A percentile compares a stretch with the other conserved stretches of the same genome.
Conservation (phyloP, 2,113 vertebrate species). For the Centrocercus urophasianus region DNA sequence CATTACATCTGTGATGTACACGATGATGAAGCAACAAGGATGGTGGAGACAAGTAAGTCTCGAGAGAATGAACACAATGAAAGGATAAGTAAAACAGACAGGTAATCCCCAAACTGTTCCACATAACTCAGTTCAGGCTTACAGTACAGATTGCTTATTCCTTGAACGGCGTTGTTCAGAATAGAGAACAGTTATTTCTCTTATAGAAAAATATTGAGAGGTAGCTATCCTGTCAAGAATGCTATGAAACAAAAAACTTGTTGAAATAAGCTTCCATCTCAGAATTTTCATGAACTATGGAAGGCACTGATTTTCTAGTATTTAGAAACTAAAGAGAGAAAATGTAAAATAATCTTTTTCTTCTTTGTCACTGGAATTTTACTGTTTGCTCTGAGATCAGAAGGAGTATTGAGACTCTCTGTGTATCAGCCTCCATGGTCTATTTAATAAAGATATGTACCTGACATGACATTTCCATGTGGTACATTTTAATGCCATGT, state of each 20-base stretch:
- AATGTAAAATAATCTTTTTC: background rate
- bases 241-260: background rate
- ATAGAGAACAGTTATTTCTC: background rate
- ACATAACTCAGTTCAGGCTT: background rate
- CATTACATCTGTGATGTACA: background rate
- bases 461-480: background rate
- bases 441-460: background rate
- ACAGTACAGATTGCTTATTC: background rate
- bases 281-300: background rate
- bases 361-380: background rate
- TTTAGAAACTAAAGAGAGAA: background rate
- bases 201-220: background rate
- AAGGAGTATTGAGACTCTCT: background rate
- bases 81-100: background rate
- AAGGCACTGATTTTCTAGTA: background rate
- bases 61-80: background rate
- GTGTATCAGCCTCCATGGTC: background rate
- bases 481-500: background rate
- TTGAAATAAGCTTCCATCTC: background rate
- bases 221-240: background rate
- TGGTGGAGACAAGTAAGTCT: background rate
- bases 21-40: background rate
- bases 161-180: accelerated
- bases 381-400: background rate
- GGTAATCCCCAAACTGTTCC: background rate